These are phyloP conservation scores for Seladonia tumulorum DNA, from an alignment of 2,888 invertebrate species.

Conservation along the genomic window DNA sequence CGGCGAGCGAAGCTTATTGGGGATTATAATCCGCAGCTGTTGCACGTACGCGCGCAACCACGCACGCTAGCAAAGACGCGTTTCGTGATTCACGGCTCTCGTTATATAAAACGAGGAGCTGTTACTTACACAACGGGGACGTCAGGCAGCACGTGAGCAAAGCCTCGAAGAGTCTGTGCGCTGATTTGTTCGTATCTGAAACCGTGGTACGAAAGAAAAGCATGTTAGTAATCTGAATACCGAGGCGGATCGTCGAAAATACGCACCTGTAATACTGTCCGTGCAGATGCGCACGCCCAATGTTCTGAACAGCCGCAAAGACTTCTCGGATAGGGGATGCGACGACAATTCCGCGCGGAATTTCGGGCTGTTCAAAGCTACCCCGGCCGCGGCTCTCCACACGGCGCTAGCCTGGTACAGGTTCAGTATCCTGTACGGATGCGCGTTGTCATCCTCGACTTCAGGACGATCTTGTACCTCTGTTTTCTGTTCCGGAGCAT, in stretches of 20 bases:
- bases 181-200: slow-evolving; percentile 80
- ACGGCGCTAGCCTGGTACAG: slow-evolving; percentile 79
- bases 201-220: slow-evolving; percentile 22
- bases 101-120: slow-evolving; percentile 58
- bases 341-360: slow-evolving; percentile 85
- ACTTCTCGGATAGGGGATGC: slow-evolving; percentile 79
- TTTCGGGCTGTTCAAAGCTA: slow-evolving; percentile 86
- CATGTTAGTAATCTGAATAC: slow-evolving; percentile 16
- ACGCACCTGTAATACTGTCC: slow-evolving; percentile 76
- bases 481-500: not conserved
- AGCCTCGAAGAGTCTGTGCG: slow-evolving; percentile 80
- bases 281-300: slow-evolving; percentile 77
- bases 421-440: slow-evolving; percentile 47
- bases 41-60: slow-evolving; percentile 27
- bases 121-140: slow-evolving; percentile 79
- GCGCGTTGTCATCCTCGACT: not conserved
- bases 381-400: slow-evolving; percentile 81
- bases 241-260: not conserved
- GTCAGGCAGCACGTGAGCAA: slow-evolving; percentile 81
- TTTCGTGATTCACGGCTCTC: slow-evolving; percentile 52
- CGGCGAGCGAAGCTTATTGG: slow-evolving; percentile 68
- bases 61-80: slow-evolving; percentile 22
- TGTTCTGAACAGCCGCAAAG: slow-evolving; percentile 74
- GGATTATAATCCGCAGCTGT: slow-evolving; percentile 79
- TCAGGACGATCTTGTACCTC: not conserved